Evolutionary conservation across 2,113 vertebrate genomes (phyloP), one percentile per base, ranked within the genome.

Genomic region (Myocastor coypus): DNA sequence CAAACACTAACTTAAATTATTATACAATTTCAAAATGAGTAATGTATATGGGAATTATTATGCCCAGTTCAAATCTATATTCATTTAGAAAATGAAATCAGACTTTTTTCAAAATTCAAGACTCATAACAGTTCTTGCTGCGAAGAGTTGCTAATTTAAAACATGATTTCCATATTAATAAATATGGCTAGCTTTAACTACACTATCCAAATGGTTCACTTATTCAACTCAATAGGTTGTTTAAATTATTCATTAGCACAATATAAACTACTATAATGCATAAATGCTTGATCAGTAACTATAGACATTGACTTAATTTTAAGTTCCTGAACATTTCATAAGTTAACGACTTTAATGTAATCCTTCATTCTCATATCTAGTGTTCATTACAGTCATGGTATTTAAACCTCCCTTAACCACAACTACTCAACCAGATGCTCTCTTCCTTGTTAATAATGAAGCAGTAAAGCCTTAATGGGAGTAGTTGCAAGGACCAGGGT

Each of bases 381-480:
- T 61, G 11, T 81, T 92, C 89, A 91, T 89, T 91, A 86, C 42
- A 95, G 92, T 91, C 85, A 40, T 68, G 73, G 91, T 78, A 96
- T 97, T 96, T 96, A 97, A 97, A 94, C 86, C 80, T 91, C 78
- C 88, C 89, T 91, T 57, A 78, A 78, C 92, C 94, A 94, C 91
- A 96, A 73, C 81, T 83, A 77, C 84, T 59, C 12, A 1, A 66
- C 57, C 69, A 80, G 77, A 59, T 82, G 87, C 69, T 57, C 66
- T 83, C 92, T 94, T 86, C 63, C 93, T 93, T 95, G 85, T 87
- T 96, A 94, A 94, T 93, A 97, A 94, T 80, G 84, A n/a, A 92
- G 80, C 96, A 93, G 87, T 40, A 93, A 97, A 80, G 81, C 83
- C 87, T 97, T 96, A 93, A 89, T 93, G 93, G 87, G 94, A 96